These are phyloP conservation scores for Pteromalus puparum DNA, from an alignment of 1,140 invertebrate species.

Conservation along the genomic window DNA sequence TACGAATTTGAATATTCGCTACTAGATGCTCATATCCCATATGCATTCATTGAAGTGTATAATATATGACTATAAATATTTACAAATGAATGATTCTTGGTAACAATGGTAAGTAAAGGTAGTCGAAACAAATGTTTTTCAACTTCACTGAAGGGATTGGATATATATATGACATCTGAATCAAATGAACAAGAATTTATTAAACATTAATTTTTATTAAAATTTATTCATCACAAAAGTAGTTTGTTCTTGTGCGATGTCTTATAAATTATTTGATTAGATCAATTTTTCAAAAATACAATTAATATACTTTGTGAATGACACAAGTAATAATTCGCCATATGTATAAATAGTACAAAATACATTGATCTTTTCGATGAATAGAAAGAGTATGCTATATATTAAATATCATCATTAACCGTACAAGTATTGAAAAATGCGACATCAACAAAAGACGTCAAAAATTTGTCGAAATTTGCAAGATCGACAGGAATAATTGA, in stretches of 20 bases:
- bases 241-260: constrained; percentile 25
- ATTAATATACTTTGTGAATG: constrained; percentile 28
- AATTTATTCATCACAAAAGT: constrained; percentile 37
- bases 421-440: constrained; percentile 57
- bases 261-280: constrained; percentile 37
- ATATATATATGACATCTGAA: neutral
- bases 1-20: no score
- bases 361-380: constrained; percentile 45
- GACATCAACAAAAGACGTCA: constrained; percentile 19
- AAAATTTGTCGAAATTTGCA: constrained; percentile 22
- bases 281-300: constrained; percentile 24
- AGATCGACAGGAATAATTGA: constrained; percentile 35
- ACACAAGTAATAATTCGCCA: neutral
- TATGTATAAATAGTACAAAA: constrained; percentile 41
- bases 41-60: no score
- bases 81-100: no score
- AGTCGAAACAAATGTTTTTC: no score
- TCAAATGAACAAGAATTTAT: neutral
- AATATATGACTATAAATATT: no score
- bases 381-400: constrained; percentile 57
- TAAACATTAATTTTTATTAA: constrained; percentile 37
- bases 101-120: no score
- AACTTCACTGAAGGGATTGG: no score
- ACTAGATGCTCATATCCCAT: no score
- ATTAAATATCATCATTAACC: constrained; percentile 55